A percentile compares a stretch with the other conserved stretches of the same genome.
Conservation (phyloP, 2,888 invertebrate species). For the Polydrusus cervinus region DNA sequence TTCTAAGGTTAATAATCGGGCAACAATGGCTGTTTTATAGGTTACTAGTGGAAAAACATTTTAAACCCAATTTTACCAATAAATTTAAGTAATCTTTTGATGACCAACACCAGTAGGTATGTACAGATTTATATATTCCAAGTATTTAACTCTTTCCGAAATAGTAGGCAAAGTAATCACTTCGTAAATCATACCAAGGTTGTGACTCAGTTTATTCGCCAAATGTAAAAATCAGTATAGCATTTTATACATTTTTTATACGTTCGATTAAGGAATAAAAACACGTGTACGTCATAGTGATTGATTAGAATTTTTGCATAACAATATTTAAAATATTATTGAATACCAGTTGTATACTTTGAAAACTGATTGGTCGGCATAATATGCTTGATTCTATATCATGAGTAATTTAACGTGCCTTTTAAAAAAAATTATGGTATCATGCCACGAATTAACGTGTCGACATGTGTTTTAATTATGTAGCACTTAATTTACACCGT, state of each 20-base stretch:
- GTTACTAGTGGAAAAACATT: too few relatives aligned
- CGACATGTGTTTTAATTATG: slow-evolving; percentile 19
- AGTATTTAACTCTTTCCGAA: neutral
- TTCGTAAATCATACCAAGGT: neutral
- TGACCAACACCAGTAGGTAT: neutral
- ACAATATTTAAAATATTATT: slow-evolving; percentile 3
- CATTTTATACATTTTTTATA: neutral
- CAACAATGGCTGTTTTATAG: too few relatives aligned
- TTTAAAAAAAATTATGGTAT: neutral
- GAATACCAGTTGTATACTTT: slow-evolving; percentile 5
- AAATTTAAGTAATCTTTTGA: slow-evolving; percentile 14
- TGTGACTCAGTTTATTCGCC: slow-evolving; percentile 17
- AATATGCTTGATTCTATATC: neutral
- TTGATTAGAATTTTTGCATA: slow-evolving; percentile 27
- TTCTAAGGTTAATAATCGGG: too few relatives aligned
- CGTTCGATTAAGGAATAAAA: neutral
- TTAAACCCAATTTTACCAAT: neutral
- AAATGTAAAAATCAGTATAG: neutral
- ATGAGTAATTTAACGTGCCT: slow-evolving; percentile 27
- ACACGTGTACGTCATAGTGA: slow-evolving; percentile 5
- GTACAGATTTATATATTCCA: neutral
- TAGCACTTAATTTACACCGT: neutral
- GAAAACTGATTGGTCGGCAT: slow-evolving; percentile 2
- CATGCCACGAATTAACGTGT: neutral
- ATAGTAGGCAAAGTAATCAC: neutral